Conservation (phyloP, 2,797 vertebrate species). For the Pangasius mekongensis region DNA sequence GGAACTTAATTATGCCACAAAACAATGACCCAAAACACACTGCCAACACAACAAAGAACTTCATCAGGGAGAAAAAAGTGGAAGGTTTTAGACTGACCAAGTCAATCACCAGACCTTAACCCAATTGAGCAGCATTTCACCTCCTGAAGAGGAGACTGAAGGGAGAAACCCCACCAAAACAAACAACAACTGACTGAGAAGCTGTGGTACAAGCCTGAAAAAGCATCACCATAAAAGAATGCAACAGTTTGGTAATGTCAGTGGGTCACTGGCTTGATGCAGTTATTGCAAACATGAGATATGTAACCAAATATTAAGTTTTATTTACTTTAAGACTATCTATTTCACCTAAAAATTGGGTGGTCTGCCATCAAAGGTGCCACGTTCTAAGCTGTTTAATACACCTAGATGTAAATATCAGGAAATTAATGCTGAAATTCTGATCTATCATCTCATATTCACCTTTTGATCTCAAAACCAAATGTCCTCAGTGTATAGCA, state of each 20-base stretch:
- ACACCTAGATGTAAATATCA: too few species aligned
- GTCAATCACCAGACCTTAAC: not conserved
- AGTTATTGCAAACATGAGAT: not conserved
- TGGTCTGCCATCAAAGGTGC: not conserved
- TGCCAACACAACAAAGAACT: not conserved
- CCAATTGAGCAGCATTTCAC: not conserved
- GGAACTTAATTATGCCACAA: not conserved
- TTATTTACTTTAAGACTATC: not conserved
- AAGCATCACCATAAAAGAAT: not conserved
- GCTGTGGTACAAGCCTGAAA: too few species aligned
- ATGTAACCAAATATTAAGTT: not conserved
- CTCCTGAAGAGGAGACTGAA: not conserved
- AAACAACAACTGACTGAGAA: not conserved
- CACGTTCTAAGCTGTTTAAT: too few species aligned
- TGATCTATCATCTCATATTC: not conserved
- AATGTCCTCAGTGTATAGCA: not conserved
- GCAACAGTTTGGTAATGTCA: not conserved
- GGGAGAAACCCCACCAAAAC: not conserved
- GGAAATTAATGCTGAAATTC: not conserved
- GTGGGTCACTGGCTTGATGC: not conserved
- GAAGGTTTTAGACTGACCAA: not conserved
- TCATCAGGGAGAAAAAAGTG: not conserved
- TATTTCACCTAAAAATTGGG: not conserved
- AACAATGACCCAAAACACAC: not conserved
- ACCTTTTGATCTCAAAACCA: not conserved